phyloP scores from a whole-genome alignment of 1,140 invertebrate species.

The Chironomus tepperi region DNA sequence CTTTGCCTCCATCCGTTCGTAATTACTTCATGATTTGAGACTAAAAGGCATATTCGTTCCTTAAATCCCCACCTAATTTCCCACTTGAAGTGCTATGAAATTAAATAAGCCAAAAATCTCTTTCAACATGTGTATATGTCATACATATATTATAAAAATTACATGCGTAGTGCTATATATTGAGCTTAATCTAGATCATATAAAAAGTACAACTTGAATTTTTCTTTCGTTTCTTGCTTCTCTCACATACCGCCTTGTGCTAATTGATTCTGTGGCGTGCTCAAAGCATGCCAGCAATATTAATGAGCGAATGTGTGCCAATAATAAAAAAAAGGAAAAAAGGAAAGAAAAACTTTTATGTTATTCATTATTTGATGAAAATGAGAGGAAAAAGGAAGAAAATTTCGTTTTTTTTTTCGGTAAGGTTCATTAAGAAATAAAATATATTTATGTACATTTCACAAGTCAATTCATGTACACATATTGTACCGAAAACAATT shows the following conservation, averaged over 20 bases:
- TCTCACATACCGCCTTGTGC: background rate
- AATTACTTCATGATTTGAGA: too few species aligned
- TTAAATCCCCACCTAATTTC: background rate
- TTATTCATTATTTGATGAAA: slow-evolving; percentile 2
- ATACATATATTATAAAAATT: background rate
- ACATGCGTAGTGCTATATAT: background rate
- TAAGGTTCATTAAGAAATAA: too few species aligned
- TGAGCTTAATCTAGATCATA: background rate
- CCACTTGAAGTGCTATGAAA: background rate
- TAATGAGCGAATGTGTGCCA: slow-evolving; percentile 5
- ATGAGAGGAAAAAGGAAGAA: background rate
- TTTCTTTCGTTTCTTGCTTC: background rate
- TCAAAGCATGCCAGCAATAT: background rate
- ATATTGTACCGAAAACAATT: too few species aligned
- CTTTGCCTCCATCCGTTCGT: too few species aligned
- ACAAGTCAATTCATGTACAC: too few species aligned
- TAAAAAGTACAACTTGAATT: too few species aligned
- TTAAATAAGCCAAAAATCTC: background rate
- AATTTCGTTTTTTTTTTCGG: too few species aligned
- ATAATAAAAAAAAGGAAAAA: background rate
- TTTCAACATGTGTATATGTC: background rate
- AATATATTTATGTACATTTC: too few species aligned
- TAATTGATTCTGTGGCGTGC: slow-evolving; percentile 12
- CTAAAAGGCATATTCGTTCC: too few species aligned
- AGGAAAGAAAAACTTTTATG: background rate